Evolutionary conservation across 2,113 vertebrate species (phyloP), one percentile per base, ranked within the genome.

Genomic region (Vireo altiloquus): DNA sequence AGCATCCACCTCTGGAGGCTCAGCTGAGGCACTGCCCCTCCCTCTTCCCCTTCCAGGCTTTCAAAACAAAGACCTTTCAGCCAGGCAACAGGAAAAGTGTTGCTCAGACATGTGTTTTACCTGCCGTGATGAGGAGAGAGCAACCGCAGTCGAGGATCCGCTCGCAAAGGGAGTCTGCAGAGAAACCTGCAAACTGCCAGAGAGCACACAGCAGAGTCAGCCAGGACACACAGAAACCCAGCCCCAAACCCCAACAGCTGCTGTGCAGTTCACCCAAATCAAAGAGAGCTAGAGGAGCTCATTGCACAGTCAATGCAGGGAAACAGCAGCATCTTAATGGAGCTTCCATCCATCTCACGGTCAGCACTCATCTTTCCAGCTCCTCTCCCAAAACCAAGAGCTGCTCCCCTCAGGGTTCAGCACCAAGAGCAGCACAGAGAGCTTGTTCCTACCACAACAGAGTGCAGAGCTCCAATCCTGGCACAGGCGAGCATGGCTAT

Each of bases 111-210:
- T 3, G 3, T 6, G 23, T 30, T 82, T 97, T 97, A 99, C 99
- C 99, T 97, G 99, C 98, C 0, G 99, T 99, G 96, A 99, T 94
- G 88, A 99, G 98, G 84, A 99, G 98, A 5, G 97, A 99, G 88
- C 99, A 99, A 64, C 98, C 94, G 0, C 99, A 99, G 97, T 99
- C 98, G 30, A 99, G 59, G 95, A 99, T 99, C 94, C 99, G 96
- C 94, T 99, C 99, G 33, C 98, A 99, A 10, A 99, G 98, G 50
- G 99, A 99, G 66, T 99, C 99, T 5, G 99, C 98, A 8, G 99
- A 99, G 96, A 99, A 99, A 30, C 99, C 99, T 96, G 99, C 99
- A 96, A 99, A 99, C 99, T 99, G 96, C 72, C 72, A 76, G 74
- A 90, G 71, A 76, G 28, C 37, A 46, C 66, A 70, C n/a, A 89